Conservation (phyloP, 2,797 vertebrate genomes). For the Lithobates pipiens region DNA sequence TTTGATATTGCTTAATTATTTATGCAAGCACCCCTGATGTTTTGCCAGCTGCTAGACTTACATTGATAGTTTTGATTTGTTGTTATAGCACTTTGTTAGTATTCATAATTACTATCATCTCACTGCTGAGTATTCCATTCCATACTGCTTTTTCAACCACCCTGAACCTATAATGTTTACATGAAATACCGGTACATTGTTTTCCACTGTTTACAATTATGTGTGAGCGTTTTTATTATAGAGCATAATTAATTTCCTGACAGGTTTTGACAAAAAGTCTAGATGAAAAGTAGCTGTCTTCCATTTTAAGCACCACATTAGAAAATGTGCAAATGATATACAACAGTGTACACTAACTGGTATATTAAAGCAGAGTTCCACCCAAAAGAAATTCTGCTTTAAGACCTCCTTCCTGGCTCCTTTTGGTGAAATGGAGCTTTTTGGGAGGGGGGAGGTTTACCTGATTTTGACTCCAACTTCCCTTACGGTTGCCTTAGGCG, state of each 20-base stretch:
- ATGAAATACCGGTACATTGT: neutral
- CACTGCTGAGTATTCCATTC: conserved; percentile 23
- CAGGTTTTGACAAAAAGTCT: neutral
- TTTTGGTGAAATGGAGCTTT: too few species aligned
- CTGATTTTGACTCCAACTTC: too few species aligned
- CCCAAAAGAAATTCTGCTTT: too few species aligned
- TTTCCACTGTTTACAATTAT: neutral
- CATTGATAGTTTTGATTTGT: conserved; percentile 60
- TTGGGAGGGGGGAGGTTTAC: too few species aligned
- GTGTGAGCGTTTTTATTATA: neutral
- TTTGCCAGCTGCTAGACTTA: conserved; percentile 57
- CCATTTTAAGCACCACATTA: neutral
- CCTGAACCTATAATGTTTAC: conserved; percentile 22
- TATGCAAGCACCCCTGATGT: conserved; percentile 59
- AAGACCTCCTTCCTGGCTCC: too few species aligned
- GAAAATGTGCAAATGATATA: neutral
- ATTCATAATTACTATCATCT: conserved; percentile 53
- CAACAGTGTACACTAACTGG: neutral
- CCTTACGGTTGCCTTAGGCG: too few species aligned
- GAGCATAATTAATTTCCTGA: neutral
- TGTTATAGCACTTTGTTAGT: conserved; percentile 49
- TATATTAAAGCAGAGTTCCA: neutral
- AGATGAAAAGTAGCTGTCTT: neutral
- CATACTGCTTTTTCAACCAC: conserved; percentile 31
- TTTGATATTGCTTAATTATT: conserved; percentile 55